phyloP scores from a whole-genome alignment of 2,113 vertebrate genomes.

The Cyphotilapia sp. region DNA sequence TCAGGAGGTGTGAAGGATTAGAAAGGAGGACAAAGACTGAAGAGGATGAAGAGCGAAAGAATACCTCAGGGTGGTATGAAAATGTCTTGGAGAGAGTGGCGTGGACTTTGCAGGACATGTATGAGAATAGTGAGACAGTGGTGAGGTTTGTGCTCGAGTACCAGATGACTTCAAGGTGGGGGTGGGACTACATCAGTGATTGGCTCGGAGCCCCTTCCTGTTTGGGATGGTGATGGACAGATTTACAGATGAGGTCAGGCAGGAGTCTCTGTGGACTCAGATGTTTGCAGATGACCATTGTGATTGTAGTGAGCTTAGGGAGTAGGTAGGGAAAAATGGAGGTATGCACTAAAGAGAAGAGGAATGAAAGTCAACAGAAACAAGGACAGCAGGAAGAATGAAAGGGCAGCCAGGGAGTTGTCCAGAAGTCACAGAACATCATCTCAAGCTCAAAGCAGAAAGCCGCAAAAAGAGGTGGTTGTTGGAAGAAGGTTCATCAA shows the following conservation, averaged over 20 bases:
- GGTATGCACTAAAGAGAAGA: not conserved
- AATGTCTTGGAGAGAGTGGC: not conserved
- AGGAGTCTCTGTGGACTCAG: accelerated
- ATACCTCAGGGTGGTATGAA: not conserved
- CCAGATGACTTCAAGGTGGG: accelerated
- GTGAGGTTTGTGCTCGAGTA: not conserved
- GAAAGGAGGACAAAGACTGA: not conserved
- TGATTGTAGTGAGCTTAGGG: not conserved
- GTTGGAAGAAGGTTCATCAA: not conserved
- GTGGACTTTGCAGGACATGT: not conserved
- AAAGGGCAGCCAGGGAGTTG: not conserved
- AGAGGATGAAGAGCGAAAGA: not conserved
- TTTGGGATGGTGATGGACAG: not conserved
- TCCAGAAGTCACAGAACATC: not conserved
- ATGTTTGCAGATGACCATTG: not conserved
- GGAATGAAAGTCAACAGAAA: not conserved
- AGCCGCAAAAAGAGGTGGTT: not conserved
- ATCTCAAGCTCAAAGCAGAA: not conserved
- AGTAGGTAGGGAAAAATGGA: not conserved
- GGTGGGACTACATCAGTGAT: not conserved
- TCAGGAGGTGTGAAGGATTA: not conserved
- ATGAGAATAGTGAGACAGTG: not conserved
- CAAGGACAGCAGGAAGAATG: not conserved
- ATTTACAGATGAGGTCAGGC: not conserved
- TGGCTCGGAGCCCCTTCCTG: not conserved